phyloP scores from a whole-genome alignment of 2,797 vertebrate genomes.

The Sus cebifrons region DNA sequence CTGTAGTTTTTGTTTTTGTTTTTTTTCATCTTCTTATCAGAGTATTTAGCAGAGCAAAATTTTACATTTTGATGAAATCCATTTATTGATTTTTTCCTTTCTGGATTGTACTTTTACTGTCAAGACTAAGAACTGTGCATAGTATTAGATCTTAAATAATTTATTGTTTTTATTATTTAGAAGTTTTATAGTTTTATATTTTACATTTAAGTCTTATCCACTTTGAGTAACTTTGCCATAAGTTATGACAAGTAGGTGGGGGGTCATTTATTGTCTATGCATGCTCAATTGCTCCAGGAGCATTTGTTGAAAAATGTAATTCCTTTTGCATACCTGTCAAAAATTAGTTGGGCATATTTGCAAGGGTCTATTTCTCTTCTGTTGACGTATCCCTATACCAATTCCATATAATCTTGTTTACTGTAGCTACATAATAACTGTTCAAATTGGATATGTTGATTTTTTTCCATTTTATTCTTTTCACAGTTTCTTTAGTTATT shows the following conservation, averaged over 20 bases:
- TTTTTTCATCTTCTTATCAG: no score
- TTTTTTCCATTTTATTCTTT: not conserved
- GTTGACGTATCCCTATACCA: not conserved
- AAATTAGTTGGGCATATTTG: not conserved
- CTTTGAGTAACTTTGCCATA: not conserved
- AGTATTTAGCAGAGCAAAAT: no score
- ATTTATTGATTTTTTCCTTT: no score
- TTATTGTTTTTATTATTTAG: not conserved
- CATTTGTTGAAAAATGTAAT: not conserved
- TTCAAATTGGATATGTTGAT: not conserved
- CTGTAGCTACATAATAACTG: not conserved
- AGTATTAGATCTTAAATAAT: not conserved
- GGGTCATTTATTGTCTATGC: not conserved
- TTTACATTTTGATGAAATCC: no score
- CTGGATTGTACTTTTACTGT: not conserved
- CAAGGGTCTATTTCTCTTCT: not conserved
- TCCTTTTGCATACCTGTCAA: not conserved
- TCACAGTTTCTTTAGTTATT: not conserved
- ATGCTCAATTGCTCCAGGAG: not conserved
- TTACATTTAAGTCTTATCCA: not conserved
- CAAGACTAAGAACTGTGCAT: not conserved
- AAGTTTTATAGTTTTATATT: not conserved
- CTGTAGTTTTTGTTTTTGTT: no score
- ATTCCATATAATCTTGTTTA: not conserved
- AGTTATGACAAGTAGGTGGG: not conserved